These are phyloP conservation scores for Balanococcus diminutus DNA, from an alignment of 2,888 invertebrate genomes.

Conservation along the genomic window DNA sequence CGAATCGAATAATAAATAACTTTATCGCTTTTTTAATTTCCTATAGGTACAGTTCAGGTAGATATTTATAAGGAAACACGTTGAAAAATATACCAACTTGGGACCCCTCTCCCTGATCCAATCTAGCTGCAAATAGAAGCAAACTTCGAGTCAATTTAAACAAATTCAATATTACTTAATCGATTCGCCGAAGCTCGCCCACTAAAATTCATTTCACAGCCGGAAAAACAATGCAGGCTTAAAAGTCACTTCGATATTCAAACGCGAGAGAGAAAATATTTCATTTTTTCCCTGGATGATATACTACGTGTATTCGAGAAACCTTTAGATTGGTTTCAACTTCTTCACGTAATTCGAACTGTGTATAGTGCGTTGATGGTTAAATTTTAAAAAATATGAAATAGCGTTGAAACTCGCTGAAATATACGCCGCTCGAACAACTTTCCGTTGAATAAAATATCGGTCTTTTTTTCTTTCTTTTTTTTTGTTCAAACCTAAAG, in stretches of 20 bases:
- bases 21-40: slow-evolving; percentile 6
- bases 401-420: neutral
- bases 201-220: neutral
- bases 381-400: slow-evolving; percentile 30
- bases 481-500: neutral
- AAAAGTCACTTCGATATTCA: too few species aligned
- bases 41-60: neutral
- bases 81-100: neutral
- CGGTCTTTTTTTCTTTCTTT: neutral
- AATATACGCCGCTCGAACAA: neutral
- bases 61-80: neutral
- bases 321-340: neutral
- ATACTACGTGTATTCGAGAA: too few species aligned
- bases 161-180: slow-evolving; percentile 2
- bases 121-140: neutral
- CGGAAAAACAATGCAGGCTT: neutral
- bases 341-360: slow-evolving; percentile 3
- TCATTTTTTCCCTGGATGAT: too few species aligned
- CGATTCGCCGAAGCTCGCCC: neutral
- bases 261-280: too few species aligned
- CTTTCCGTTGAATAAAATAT: slow-evolving; percentile 38
- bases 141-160: neutral
- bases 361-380: neutral
- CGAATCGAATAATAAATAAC: slow-evolving; percentile 1
- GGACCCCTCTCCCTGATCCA: neutral